These are phyloP conservation scores for Leucoraja ocellata DNA, from an alignment of 2,797 vertebrate species.

Conservation along the genomic window DNA sequence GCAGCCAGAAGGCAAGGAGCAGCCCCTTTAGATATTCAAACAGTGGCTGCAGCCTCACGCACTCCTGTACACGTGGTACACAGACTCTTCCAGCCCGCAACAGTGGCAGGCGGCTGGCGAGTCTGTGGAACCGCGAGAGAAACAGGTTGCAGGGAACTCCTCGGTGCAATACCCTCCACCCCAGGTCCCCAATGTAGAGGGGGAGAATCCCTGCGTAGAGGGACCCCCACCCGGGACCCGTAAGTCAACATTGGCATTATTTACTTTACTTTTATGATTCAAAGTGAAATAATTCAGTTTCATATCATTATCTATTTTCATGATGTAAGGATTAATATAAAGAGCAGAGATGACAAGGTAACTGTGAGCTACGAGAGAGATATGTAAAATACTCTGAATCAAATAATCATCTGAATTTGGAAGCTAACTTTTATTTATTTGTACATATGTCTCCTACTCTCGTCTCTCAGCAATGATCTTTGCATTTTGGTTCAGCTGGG, in stretches of 20 bases:
- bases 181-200: no score
- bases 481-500: conserved; percentile 30
- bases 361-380: background rate
- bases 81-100: no score
- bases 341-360: background rate
- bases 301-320: background rate
- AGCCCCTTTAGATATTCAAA: no score
- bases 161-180: no score
- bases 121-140: no score
- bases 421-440: background rate
- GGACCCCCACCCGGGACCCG: no score
- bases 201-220: no score
- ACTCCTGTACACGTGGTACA: no score
- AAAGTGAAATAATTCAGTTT: background rate
- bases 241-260: background rate
- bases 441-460: background rate
- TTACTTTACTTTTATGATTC: background rate
- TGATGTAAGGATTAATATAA: background rate
- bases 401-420: background rate
- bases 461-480: background rate
- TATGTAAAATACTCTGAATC: background rate
- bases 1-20: no score
- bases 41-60: no score
- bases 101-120: no score
- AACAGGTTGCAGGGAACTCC: no score